Conservation (phyloP, 2,797 vertebrate genomes). For the Spinibarbus caldwelli region DNA sequence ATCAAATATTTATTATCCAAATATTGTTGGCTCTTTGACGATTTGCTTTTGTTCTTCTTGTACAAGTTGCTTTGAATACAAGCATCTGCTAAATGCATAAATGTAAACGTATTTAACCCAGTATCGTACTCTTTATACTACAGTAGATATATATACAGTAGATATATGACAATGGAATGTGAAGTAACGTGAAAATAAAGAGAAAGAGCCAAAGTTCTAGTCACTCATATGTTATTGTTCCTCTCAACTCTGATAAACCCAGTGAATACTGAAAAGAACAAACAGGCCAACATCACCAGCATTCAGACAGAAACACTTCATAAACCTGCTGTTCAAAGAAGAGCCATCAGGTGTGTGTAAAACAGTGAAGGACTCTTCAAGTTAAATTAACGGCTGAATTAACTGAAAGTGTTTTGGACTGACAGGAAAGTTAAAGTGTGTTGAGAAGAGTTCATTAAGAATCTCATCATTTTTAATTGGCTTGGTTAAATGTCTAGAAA, state of each 20-base stretch:
- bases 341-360: slow-evolving; percentile 10
- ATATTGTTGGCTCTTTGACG: neutral
- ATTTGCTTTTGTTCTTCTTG: neutral
- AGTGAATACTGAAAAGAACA: slow-evolving; percentile 26
- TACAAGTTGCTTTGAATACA: neutral
- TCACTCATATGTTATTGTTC: neutral
- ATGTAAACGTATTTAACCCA: neutral
- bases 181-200: neutral
- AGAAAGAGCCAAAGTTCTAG: neutral
- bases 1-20: neutral
- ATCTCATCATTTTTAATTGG: slow-evolving; percentile 42
- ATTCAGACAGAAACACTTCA: slow-evolving; percentile 30
- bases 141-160: neutral
- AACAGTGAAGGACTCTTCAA: slow-evolving; percentile 20
- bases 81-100: neutral
- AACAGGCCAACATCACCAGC: slow-evolving; percentile 18
- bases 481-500: slow-evolving; percentile 24
- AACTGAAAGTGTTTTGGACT: slow-evolving; percentile 5
- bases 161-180: neutral
- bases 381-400: neutral
- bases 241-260: neutral
- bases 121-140: neutral
- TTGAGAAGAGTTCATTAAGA: slow-evolving; percentile 38
- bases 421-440: slow-evolving; percentile 17
- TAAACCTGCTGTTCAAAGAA: slow-evolving; percentile 16